Evolutionary conservation across 2,797 vertebrate genomes (phyloP).

Genomic region (Galagoides demidoff): DNA sequence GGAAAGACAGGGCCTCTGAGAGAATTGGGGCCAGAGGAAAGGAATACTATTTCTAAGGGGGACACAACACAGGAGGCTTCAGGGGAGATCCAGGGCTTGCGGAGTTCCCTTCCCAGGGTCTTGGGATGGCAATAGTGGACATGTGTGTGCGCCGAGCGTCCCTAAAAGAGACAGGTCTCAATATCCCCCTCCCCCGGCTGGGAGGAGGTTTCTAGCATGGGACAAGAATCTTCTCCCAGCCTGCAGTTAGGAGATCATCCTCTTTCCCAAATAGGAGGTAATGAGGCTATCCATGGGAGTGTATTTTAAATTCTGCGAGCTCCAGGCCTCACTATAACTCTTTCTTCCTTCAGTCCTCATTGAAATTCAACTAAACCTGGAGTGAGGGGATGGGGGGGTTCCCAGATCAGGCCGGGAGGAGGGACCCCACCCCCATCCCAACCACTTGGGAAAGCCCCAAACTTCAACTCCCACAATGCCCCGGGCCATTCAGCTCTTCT

Average conservation of each 20-base stretch:
- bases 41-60: conserved; percentile 54
- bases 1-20: conserved; percentile 14
- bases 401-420: conserved; percentile 37
- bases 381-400: background rate
- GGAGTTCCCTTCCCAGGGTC: background rate
- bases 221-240: conserved; percentile 34
- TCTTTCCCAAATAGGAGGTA: background rate
- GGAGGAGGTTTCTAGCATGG: background rate
- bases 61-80: background rate
- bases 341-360: background rate
- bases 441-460: conserved; percentile 66
- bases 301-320: conserved; percentile 48
- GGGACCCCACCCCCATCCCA: conserved; percentile 77
- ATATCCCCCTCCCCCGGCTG: background rate
- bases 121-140: conserved; percentile 14
- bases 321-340: conserved; percentile 24
- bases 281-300: conserved; percentile 18
- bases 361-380: conserved; percentile 33
- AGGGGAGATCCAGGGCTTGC: conserved; percentile 9
- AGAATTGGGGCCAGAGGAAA: background rate
- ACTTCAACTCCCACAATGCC: conserved; percentile 77
- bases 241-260: conserved; percentile 36
- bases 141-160: background rate
- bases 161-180: background rate
- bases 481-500: conserved; percentile 39